Evolutionary conservation across 2,113 vertebrate species (phyloP).

Genomic region (Passer domesticus): DNA sequence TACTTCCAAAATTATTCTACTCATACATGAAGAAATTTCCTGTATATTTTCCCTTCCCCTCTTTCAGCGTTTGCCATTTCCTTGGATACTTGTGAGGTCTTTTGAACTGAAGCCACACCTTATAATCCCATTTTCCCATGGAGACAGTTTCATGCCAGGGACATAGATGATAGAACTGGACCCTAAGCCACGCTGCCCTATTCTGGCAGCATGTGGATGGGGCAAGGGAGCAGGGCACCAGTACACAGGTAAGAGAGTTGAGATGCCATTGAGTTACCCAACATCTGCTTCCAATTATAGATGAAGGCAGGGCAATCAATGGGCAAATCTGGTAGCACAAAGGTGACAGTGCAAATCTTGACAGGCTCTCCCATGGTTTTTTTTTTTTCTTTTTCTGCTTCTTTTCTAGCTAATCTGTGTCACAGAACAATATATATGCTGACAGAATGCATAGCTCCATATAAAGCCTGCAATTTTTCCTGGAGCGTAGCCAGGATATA

Average conservation of each 20-base stretch:
- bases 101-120: background rate
- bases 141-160: background rate
- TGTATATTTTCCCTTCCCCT: background rate
- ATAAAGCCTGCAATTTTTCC: background rate
- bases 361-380: background rate
- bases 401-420: background rate
- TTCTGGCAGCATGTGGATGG: background rate
- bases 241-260: background rate
- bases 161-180: background rate
- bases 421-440: background rate
- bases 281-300: background rate
- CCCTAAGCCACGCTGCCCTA: background rate
- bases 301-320: background rate
- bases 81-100: background rate
- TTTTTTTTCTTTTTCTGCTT: background rate
- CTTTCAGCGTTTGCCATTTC: background rate
- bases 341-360: background rate
- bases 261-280: background rate
- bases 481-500: background rate
- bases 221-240: rapidly evolving
- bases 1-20: background rate
- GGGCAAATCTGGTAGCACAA: background rate
- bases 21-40: background rate
- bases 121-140: background rate
- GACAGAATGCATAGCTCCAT: background rate